Conservation (phyloP, 2,113 vertebrate genomes). For the Triplophysa tibetana region DNA sequence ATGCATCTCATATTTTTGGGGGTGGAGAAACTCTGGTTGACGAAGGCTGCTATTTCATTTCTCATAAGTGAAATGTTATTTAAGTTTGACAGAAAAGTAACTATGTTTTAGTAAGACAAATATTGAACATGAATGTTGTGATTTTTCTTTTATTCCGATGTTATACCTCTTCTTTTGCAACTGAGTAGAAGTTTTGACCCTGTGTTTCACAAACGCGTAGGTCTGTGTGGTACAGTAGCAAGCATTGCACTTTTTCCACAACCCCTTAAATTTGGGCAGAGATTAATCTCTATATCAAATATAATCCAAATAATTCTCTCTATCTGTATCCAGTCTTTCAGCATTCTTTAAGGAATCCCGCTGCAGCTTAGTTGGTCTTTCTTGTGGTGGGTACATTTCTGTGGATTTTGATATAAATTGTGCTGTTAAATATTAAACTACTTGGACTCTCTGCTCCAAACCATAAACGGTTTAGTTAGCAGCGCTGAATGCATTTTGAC, state of each 20-base stretch:
- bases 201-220: slow-evolving; percentile 41
- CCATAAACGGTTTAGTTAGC: slow-evolving; percentile 51
- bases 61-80: slow-evolving; percentile 16
- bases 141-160: slow-evolving; percentile 2
- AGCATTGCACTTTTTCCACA: slow-evolving; percentile 11
- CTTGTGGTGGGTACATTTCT: slow-evolving; percentile 42
- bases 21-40: slow-evolving; percentile 33
- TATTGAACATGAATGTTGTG: neutral
- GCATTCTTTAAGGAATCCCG: slow-evolving; percentile 44
- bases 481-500: slow-evolving; percentile 52
- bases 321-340: slow-evolving; percentile 37
- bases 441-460: slow-evolving; percentile 75
- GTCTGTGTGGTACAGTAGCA: slow-evolving; percentile 14
- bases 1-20: slow-evolving; percentile 47
- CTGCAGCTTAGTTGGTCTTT: slow-evolving; percentile 34
- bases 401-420: slow-evolving; percentile 30
- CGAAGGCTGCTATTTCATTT: slow-evolving; percentile 75
- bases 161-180: slow-evolving; percentile 10
- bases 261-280: slow-evolving; percentile 66
- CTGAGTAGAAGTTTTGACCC: slow-evolving; percentile 19
- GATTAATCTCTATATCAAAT: slow-evolving; percentile 65
- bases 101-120: neutral
- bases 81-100: slow-evolving; percentile 42
- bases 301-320: slow-evolving; percentile 20
- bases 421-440: slow-evolving; percentile 30